Evolutionary conservation across 2,113 vertebrate genomes (phyloP), one percentile per base, ranked within the genome.

Genomic region (Ramphastos sulfuratus): DNA sequence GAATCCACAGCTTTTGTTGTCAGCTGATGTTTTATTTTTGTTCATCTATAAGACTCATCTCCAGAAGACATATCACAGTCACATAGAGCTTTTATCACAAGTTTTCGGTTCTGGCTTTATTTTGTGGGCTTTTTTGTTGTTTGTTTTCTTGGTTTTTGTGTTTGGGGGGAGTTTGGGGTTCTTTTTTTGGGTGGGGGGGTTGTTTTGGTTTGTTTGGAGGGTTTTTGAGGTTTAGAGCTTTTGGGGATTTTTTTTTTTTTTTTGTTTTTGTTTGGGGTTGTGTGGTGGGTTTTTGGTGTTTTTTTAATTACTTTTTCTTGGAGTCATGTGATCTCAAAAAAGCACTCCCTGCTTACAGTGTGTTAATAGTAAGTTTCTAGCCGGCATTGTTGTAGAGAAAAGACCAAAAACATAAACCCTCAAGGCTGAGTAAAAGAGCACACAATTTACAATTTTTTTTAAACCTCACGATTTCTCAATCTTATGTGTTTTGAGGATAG

Each of bases 381-480:
- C 67, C 1, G 6, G 52, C 58, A 85, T 64, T 92, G 71, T 92
- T 91, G 64, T 46, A 93, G 30, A 87, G 77, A 87, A 89, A 63
- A 92, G 55, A 64, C 92, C 55, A 52, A 82, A 93, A 94, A 82
- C n/a, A 93, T 67, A 93, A 91, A 69, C 66, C 82, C 89, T 60
- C 42, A 80, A 93, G 94, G 85, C 91, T 89, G 75, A 94, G 67
- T 91, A 93, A 82, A 91, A 95, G 82, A 93, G 67, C 85, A 86
- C 44, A 80, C 21, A 76, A 79, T 42, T 87, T 89, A 63, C 33
- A 35, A 14, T 10, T 84, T 93, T 89, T 94, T 69, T 75, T 5
- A 87, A 93, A 92, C 58, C 70, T 86, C 88, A 64, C 14, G 55
- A 92, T 96, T 96, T 92, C 92, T 67, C 92, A 94, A 91, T 90